Conservation (phyloP, 2,888 invertebrate genomes). For the Drosophila monieri region DNA sequence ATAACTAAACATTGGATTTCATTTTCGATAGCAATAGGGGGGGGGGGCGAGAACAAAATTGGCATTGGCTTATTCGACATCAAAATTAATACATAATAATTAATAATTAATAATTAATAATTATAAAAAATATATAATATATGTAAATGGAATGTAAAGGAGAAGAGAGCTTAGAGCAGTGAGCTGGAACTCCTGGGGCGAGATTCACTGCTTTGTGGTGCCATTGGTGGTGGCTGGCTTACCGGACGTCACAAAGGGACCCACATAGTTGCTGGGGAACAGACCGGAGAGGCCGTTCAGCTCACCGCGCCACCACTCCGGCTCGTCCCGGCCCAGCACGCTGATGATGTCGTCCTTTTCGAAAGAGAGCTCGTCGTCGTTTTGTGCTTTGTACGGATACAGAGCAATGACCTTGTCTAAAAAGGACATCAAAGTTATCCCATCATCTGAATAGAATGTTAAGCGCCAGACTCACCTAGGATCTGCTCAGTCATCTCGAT, state of each 20-base stretch:
- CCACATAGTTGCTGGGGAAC: slow-evolving; percentile 98
- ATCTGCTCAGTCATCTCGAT: slow-evolving; percentile 86
- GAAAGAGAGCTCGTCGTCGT: slow-evolving; percentile 97
- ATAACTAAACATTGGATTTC: slow-evolving; percentile 43
- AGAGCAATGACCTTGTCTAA: slow-evolving; percentile 95
- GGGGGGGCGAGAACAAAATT: slow-evolving; percentile 58
- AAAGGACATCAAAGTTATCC: not conserved
- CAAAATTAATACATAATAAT: slow-evolving; percentile 8
- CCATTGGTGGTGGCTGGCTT: slow-evolving; percentile 80
- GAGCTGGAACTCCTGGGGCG: slow-evolving; percentile 13
- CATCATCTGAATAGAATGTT: not conserved
- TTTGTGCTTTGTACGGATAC: slow-evolving; percentile 96
- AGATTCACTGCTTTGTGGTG: slow-evolving; percentile 75
- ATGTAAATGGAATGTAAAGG: slow-evolving; percentile 41
- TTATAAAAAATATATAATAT: slow-evolving; percentile 24
- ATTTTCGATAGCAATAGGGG: slow-evolving; percentile 27
- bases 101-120: slow-evolving; percentile 12
- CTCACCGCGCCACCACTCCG: slow-evolving; percentile 99
- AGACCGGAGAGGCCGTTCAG: slow-evolving; percentile 94
- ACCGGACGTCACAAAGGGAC: slow-evolving; percentile 86
- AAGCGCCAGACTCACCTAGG: slow-evolving; percentile 73
- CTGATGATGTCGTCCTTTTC: slow-evolving; percentile 95
- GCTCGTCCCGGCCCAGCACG: slow-evolving; percentile 95
- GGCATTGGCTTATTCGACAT: slow-evolving; percentile 65
- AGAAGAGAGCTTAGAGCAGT: slow-evolving; percentile 30